Base-by-base conservation (phyloP, 2,797 vertebrate genomes). In the Falco naumanni region DNA sequence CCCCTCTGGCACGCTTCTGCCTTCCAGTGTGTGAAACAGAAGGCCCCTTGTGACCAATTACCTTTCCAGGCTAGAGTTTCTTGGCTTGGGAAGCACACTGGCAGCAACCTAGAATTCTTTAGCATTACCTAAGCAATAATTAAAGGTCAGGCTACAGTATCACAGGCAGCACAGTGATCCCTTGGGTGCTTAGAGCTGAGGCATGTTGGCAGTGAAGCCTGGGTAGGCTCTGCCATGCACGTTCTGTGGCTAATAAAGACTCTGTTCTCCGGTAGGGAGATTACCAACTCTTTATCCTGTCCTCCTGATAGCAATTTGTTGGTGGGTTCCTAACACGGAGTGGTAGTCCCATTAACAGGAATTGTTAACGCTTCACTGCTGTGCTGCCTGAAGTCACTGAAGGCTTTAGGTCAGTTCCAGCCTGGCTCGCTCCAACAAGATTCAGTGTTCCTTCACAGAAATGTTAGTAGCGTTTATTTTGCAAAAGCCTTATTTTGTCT, bases 31-130 rank as follows among this genome's bases (percentile, higher is more conserved):
- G 89, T 88, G 95, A 96, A 95, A 96, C 84, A 77, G 87, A 90
- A 69, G 19, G 89, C 85, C 93, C 96, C 95, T 89, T 96, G 92
- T 93, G 94, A 70, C 91, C 92, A 96, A 74, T 95, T 96, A 95
- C 82, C 74, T 93, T 95, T 93, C 70, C 82, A 84, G 76, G 66
- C 83, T 95, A 78, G 79, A 90, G 66, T 97, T 97, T 96, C 80
- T 95, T 97, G 92, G 93, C 94, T 90, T 84, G 56, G 51, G 56
- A 89, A 87, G 41, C 79, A 84, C 51, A 24, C 87, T 96, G 96
- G 96, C 96, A 96, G 54, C 85, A 88, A 66, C 74, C 54, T 96
- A 93, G 83, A 92, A 94, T 96, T 96, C 95, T 90, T 96, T 81
- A 90, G 77, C 84, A 63, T 94, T 96, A 95, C 92, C 95, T 92